A percentile compares a stretch with the other conserved stretches of the same genome.
Evolutionary conservation across 1,140 invertebrate genomes (phyloP).

Genomic region (Gonatopus flavifemur): DNA sequence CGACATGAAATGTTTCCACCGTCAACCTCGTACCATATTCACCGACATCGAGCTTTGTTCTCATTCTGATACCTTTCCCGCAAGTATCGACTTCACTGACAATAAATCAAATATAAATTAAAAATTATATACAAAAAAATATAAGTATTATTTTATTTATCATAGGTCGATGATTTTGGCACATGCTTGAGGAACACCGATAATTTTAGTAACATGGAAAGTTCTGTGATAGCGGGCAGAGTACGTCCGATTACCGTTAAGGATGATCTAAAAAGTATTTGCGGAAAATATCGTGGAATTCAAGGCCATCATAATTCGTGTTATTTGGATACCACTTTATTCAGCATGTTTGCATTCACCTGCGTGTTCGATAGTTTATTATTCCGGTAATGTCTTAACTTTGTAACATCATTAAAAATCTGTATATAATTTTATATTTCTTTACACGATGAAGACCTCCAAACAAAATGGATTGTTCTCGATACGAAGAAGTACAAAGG

Average conservation of each 20-base stretch:
- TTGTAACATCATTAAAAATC: constrained; percentile 8
- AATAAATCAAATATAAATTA: constrained; percentile 52
- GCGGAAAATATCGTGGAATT: constrained; percentile 83
- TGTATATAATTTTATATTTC: not conserved
- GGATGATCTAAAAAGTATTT: constrained; percentile 68
- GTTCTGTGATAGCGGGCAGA: constrained; percentile 75
- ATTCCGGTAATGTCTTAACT: constrained; percentile 64
- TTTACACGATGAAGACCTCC: constrained; percentile 57
- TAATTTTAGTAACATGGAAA: constrained; percentile 68
- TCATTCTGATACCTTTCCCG: constrained; percentile 75
- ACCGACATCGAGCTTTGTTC: constrained; percentile 75
- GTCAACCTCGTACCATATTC: constrained; percentile 74
- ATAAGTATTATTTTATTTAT: constrained; percentile 20
- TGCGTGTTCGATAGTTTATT: constrained; percentile 90
- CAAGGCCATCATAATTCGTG: constrained; percentile 98
- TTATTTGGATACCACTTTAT: constrained; percentile 94
- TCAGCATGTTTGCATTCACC: constrained; percentile 96
- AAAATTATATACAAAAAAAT: constrained; percentile 35
- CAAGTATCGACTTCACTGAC: constrained; percentile 43
- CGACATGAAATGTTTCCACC: constrained; percentile 71
- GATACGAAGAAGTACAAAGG: constrained; percentile 86
- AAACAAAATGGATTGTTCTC: constrained; percentile 71
- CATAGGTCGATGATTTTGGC: constrained; percentile 31
- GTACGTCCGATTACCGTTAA: constrained; percentile 73
- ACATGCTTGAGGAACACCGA: constrained; percentile 28